phyloP scores from a whole-genome alignment of 2,888 invertebrate genomes.

The Tupiocoris notatus region DNA sequence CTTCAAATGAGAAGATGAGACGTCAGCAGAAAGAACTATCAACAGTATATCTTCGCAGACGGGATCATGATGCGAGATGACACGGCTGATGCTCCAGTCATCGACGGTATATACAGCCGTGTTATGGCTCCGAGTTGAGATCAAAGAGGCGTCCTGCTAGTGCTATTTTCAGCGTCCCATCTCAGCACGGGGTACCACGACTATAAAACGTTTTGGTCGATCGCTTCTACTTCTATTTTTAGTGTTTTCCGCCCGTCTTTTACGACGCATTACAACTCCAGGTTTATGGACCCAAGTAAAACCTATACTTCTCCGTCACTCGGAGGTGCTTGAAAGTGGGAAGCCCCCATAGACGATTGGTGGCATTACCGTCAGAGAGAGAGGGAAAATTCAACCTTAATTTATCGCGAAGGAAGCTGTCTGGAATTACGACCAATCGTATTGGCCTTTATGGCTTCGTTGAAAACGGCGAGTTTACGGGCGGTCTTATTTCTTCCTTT shows the following conservation, averaged over 20 bases:
- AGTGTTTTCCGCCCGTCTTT: slow-evolving; percentile 27
- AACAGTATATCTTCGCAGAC: background rate
- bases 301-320: no score
- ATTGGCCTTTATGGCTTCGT: slow-evolving; percentile 15
- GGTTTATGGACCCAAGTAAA: slow-evolving; percentile 31
- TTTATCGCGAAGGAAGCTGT: slow-evolving; percentile 35
- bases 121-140: no score
- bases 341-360: no score
- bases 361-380: no score
- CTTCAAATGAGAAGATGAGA: no score
- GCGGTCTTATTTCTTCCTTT: slow-evolving; percentile 11
- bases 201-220: slow-evolving; percentile 39
- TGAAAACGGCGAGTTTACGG: slow-evolving; percentile 10
- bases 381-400: slow-evolving; percentile 26
- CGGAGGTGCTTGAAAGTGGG: no score
- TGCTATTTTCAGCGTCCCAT: slow-evolving; percentile 36
- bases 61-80: background rate
- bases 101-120: no score
- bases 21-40: no score
- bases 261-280: slow-evolving; percentile 31
- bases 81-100: slow-evolving; percentile 21
- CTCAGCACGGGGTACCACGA: slow-evolving; percentile 16
- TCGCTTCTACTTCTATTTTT: slow-evolving; percentile 34
- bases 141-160: slow-evolving; percentile 15
- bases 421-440: slow-evolving; percentile 32